phyloP scores from a whole-genome alignment of 2,113 vertebrate genomes.

The Phycodurus eques region DNA sequence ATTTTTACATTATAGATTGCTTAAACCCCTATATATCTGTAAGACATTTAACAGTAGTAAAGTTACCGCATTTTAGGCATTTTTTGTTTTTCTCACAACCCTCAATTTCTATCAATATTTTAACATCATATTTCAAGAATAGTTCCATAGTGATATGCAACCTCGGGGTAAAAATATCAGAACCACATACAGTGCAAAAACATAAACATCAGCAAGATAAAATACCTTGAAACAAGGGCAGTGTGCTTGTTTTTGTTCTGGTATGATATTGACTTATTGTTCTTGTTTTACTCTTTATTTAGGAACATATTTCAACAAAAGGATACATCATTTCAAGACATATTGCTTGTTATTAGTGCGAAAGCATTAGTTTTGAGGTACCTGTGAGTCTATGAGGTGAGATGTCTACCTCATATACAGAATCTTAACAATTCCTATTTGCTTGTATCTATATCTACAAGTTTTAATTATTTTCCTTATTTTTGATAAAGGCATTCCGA shows the following conservation, averaged over 20 bases:
- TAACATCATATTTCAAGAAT: neutral
- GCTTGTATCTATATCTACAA: too few species aligned
- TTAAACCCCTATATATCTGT: neutral
- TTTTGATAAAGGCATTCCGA: too few species aligned
- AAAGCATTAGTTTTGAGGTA: neutral
- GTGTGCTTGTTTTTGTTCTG: neutral
- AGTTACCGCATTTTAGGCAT: neutral
- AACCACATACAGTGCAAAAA: neutral
- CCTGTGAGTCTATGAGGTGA: neutral
- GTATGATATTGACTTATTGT: neutral
- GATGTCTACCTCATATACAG: neutral
- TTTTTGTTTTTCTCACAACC: neutral
- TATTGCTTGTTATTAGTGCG: neutral
- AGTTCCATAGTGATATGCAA: conserved; percentile 1
- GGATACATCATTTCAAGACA: neutral
- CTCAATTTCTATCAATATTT: conserved; percentile 1
- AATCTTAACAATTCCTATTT: neutral
- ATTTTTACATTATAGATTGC: neutral
- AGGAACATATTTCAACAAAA: neutral
- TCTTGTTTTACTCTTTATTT: neutral
- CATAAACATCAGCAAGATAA: conserved; percentile 3
- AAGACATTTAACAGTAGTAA: neutral
- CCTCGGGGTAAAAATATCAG: neutral
- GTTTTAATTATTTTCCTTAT: too few species aligned
- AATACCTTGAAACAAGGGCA: neutral